phyloP scores from a whole-genome alignment of 2,888 invertebrate genomes.

The Biston stratarius region DNA sequence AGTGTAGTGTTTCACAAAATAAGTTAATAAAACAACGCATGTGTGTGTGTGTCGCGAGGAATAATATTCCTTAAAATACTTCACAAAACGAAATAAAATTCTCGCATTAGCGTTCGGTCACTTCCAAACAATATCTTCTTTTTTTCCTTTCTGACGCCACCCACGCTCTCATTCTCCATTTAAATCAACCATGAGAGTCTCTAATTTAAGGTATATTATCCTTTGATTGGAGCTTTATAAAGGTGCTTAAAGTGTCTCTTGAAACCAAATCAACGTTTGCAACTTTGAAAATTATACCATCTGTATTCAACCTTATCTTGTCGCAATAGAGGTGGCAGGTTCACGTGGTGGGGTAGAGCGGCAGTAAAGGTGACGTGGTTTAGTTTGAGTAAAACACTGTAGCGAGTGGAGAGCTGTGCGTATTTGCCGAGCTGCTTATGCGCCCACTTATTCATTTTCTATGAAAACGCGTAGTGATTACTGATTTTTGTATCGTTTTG shows the following conservation, averaged over 20 bases:
- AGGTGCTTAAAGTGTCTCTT: slow-evolving; percentile 53
- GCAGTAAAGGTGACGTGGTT: slow-evolving; percentile 45
- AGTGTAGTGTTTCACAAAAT: too few species aligned
- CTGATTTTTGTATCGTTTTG: slow-evolving; percentile 52
- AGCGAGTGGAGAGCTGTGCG: slow-evolving; percentile 79
- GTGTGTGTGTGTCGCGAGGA: neutral
- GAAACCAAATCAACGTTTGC: slow-evolving; percentile 51
- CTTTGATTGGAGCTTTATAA: slow-evolving; percentile 66
- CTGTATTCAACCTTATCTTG: slow-evolving; percentile 44
- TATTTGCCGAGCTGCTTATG: slow-evolving; percentile 80
- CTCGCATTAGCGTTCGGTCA: slow-evolving; percentile 69
- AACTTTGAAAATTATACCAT: slow-evolving; percentile 22
- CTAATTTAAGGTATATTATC: slow-evolving; percentile 70
- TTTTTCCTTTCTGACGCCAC: slow-evolving; percentile 49
- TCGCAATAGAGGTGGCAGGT: slow-evolving; percentile 37
- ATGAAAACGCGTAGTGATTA: slow-evolving; percentile 66
- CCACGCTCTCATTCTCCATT: slow-evolving; percentile 56
- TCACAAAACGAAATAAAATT: slow-evolving; percentile 24
- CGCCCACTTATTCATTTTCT: slow-evolving; percentile 73
- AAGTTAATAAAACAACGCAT: neutral
- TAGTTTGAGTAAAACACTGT: slow-evolving; percentile 77
- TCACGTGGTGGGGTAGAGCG: slow-evolving; percentile 30
- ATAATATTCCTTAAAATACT: neutral
- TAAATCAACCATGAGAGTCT: slow-evolving; percentile 57
- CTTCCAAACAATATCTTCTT: slow-evolving; percentile 66